Percentiles rank a stretch among this genome's conserved stretches.
phyloP scores from a whole-genome alignment of 2,113 vertebrate species.

The Sebastes schlegelii region DNA sequence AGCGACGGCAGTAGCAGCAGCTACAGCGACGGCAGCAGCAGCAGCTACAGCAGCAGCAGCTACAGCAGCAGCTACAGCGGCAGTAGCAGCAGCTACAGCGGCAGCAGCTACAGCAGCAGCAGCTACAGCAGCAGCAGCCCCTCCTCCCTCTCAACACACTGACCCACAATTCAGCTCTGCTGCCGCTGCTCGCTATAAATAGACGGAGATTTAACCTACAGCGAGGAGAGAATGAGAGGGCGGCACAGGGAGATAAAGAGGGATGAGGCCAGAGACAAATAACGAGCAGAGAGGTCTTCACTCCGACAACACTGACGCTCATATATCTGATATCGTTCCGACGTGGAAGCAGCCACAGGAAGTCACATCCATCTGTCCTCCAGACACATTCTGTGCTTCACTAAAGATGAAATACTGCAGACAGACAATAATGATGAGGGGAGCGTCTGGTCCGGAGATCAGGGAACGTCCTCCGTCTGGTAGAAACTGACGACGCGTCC shows the following conservation, averaged over 20 bases:
- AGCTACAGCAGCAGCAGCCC: constrained; percentile 8
- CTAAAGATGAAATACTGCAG: not conserved
- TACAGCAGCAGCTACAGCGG: too few species aligned
- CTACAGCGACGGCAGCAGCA: too few species aligned
- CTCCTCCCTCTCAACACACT: constrained; percentile 72
- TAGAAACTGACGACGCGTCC: not conserved
- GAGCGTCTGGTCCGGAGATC: not conserved
- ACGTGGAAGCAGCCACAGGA: constrained; percentile 28
- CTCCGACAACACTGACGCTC: not conserved
- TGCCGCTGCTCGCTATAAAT: constrained; percentile 69
- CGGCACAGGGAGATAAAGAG: constrained; percentile 19
- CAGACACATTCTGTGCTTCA: constrained; percentile 30
- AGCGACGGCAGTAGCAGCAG: too few species aligned
- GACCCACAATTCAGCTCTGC: constrained; percentile 74
- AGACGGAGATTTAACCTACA: constrained; percentile 74
- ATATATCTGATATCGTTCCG: constrained; percentile 1
- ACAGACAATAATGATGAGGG: constrained; percentile 10
- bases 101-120: too few species aligned
- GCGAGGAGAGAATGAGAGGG: constrained; percentile 41
- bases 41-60: too few species aligned
- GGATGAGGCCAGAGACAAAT: constrained; percentile 36
- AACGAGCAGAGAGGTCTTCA: constrained; percentile 2
- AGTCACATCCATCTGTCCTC: constrained; percentile 44
- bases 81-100: too few species aligned
- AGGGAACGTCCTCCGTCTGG: not conserved